Conservation (phyloP, 2,113 vertebrate species). For the Scophthalmus maximus region DNA sequence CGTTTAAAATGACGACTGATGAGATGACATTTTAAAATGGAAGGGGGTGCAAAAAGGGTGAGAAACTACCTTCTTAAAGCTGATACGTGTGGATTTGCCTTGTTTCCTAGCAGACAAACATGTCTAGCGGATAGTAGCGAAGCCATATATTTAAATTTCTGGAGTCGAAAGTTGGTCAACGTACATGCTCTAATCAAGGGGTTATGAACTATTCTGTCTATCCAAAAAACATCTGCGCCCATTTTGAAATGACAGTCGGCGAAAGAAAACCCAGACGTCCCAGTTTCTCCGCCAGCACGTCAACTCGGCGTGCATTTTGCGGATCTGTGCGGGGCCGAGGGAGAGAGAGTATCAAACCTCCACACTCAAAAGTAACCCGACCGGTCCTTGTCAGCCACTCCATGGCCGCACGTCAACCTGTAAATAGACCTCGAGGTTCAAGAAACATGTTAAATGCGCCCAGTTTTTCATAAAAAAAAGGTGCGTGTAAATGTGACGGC, state of each 20-base stretch:
- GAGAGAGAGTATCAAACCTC: no score
- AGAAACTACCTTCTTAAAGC: no score
- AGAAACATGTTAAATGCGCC: no score
- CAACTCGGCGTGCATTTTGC: background rate
- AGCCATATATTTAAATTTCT: background rate
- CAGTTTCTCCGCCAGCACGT: background rate
- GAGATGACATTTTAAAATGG: conserved; percentile 4
- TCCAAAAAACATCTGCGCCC: background rate
- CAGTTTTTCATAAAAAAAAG: no score
- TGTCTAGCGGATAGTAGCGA: background rate
- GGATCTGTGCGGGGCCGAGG: no score
- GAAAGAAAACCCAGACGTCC: background rate
- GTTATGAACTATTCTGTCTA: background rate
- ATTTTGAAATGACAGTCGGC: background rate
- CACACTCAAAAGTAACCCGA: no score
- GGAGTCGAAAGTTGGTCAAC: background rate
- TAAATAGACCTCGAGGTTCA: no score
- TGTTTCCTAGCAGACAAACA: background rate
- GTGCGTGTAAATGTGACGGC: no score
- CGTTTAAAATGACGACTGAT: conserved; percentile 7
- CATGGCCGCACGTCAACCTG: no score
- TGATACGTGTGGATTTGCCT: background rate
- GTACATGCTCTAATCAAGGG: background rate
- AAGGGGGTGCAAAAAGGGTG: background rate
- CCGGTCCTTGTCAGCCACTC: no score